These are phyloP conservation scores for Crotalus viridis DNA, from an alignment of 2,113 vertebrate genomes.

Conservation along the genomic window DNA sequence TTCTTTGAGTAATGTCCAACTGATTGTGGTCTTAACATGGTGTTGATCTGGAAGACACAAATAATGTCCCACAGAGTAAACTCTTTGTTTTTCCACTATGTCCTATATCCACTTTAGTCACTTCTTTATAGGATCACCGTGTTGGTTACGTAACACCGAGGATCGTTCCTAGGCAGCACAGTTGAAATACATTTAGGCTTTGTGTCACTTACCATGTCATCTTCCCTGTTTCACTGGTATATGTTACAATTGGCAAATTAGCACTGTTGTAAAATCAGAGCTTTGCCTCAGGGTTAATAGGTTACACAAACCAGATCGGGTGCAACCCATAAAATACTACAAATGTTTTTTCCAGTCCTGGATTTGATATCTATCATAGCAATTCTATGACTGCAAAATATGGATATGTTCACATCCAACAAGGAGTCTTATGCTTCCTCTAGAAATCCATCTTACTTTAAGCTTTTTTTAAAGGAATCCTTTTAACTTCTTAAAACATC, in stretches of 20 bases:
- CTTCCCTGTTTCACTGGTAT: background rate
- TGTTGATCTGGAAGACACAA: background rate
- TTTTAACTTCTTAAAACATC: background rate
- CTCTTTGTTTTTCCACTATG: background rate
- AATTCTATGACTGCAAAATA: background rate
- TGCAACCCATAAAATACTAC: background rate
- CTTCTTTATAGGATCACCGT: background rate
- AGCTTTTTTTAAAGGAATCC: background rate
- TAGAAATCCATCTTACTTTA: background rate
- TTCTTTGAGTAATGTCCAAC: background rate
- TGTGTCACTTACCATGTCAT: background rate
- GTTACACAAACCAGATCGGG: background rate
- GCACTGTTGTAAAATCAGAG: background rate
- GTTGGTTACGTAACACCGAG: background rate
- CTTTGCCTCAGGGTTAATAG: background rate
- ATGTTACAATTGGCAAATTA: background rate
- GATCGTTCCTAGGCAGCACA: background rate
- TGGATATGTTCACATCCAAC: background rate
- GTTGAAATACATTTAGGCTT: background rate
- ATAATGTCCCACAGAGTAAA: background rate
- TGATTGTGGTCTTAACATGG: background rate
- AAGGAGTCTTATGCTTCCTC: background rate
- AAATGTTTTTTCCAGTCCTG: background rate
- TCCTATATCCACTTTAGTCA: background rate
- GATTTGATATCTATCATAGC: background rate